A percentile compares a stretch with the other conserved stretches of the same genome.
Evolutionary conservation across 92 coral and sea anemone genomes (phyloP).

Genomic region (Porites cylindrica): DNA sequence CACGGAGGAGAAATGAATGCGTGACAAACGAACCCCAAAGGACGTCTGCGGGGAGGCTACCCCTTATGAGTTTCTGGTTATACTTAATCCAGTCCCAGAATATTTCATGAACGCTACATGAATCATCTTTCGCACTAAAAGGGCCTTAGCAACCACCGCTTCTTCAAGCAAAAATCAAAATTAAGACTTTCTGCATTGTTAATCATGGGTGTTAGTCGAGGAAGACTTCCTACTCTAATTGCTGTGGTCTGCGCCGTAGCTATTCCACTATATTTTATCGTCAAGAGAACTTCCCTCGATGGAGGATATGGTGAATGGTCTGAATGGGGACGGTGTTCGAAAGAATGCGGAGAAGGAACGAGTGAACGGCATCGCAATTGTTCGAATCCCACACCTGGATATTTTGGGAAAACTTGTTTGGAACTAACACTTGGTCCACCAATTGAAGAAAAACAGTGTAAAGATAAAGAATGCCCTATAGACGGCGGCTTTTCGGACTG

Average conservation of each 20-base stretch:
- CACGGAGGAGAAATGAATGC: too few relatives aligned
- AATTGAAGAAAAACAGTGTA: slow-evolving; percentile 46
- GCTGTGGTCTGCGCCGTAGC: slow-evolving; percentile 1
- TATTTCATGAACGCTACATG: too few relatives aligned
- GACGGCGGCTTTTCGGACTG: slow-evolving; percentile 70
- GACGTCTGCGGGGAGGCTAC: too few relatives aligned
- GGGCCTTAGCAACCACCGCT: not conserved
- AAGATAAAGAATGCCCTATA: slow-evolving; percentile 66
- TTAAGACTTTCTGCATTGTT: not conserved
- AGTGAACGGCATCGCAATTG: slow-evolving; percentile 55
- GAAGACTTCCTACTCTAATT: not conserved
- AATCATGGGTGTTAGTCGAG: slow-evolving; percentile 12
- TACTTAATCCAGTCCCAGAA: too few relatives aligned
- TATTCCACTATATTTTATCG: slow-evolving; percentile 31
- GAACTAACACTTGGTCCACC: slow-evolving; percentile 21
- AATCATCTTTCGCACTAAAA: too few relatives aligned
- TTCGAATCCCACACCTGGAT: slow-evolving; percentile 63
- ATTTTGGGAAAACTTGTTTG: slow-evolving; percentile 55
- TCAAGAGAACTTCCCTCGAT: not conserved
- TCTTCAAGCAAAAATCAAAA: too few relatives aligned
- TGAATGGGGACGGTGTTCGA: slow-evolving; percentile 68
- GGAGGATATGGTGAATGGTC: slow-evolving; percentile 71
- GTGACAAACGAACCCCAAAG: too few relatives aligned
- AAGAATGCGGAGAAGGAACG: slow-evolving; percentile 69
- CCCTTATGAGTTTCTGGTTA: too few relatives aligned